These are phyloP conservation scores for Drosophila guanche DNA, from an alignment of 1,140 invertebrate genomes.

Conservation along the genomic window DNA sequence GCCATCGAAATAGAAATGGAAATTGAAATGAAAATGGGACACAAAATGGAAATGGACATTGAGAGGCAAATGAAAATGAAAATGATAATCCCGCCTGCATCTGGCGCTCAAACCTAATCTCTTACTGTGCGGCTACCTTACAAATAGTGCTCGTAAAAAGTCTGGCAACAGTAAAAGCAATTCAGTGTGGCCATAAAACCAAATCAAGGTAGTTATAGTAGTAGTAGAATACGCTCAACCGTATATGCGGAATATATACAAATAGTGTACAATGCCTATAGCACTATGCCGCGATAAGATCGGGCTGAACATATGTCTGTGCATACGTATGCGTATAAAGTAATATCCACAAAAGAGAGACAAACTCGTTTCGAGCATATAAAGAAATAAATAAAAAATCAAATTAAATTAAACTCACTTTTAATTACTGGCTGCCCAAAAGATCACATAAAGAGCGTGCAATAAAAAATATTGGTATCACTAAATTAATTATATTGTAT, in stretches of 20 bases:
- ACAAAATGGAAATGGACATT: slow-evolving; percentile 26
- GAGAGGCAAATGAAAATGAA: slow-evolving; percentile 38
- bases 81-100: slow-evolving; percentile 45
- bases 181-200: slow-evolving; percentile 75
- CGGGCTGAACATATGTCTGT: background rate
- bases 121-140: slow-evolving; percentile 58
- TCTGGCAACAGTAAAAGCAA: slow-evolving; percentile 72
- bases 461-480: slow-evolving; percentile 76
- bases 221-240: no score
- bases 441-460: slow-evolving; percentile 77
- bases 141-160: slow-evolving; percentile 61
- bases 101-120: slow-evolving; percentile 51
- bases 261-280: slow-evolving; percentile 4
- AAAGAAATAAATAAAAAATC: slow-evolving; percentile 56
- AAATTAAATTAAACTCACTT: slow-evolving; percentile 79
- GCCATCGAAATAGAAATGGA: slow-evolving; percentile 20
- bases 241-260: slow-evolving; percentile 17
- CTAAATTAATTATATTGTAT: slow-evolving; percentile 80
- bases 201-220: slow-evolving; percentile 54
- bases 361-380: slow-evolving; percentile 69
- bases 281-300: slow-evolving; percentile 39
- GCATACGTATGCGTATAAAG: slow-evolving; percentile 27
- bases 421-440: slow-evolving; percentile 72
- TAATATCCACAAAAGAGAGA: slow-evolving; percentile 71
- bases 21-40: slow-evolving; percentile 26